Base-by-base conservation (phyloP, 2,888 invertebrate genomes). In the Acrobasis suavella region DNA sequence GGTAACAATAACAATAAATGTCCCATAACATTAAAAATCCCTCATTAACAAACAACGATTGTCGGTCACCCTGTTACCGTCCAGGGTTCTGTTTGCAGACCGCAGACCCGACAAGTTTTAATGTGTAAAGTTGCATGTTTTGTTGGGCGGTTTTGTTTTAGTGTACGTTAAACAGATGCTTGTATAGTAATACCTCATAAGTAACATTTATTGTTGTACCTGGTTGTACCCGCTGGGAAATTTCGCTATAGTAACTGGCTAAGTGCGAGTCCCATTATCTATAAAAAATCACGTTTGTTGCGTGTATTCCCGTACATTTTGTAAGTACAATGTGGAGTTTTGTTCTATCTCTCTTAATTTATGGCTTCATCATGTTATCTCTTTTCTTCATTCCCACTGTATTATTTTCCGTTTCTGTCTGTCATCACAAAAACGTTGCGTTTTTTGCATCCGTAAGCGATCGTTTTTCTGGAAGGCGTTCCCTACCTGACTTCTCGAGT, bases 391-490 rank as follows among this genome's bases (percentile, higher is more conserved):
- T 7, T 14, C 46, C 7, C 7, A 46, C 2, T 14, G 14, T 14
- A 12, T 12, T 14, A 12, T 12, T 14, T 14, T 12, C 46, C n/a
- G n/a, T 46, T n/a, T n/a, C n/a, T 46, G 7, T 46, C 46, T 46
- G 12, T n/a, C n/a, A 46, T 46, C 46, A 46, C 46, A 46, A 46
- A 46, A 46, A 46, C 46, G 32, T 46, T 46, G 46, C 6, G 10
- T n/a, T 46, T 46, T 46, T 46, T 46, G 46, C 46, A 6, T 46
- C 46, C 42, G 12, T n/a, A 3, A 12, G 46, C 46, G 46, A 46
- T 46, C 46, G n/a, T 76, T 74, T 32, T 73, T 73, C 66, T 70
- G 60, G 67, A 64, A 70, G 74, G 74, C 68, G 72, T 68, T 46
- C 46, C 46, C n/a, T 46, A 32, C 32, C 14, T 46, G n/a, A 12